Conservation (phyloP, 1,140 invertebrate genomes). For the Trinorchestia longiramus region DNA sequence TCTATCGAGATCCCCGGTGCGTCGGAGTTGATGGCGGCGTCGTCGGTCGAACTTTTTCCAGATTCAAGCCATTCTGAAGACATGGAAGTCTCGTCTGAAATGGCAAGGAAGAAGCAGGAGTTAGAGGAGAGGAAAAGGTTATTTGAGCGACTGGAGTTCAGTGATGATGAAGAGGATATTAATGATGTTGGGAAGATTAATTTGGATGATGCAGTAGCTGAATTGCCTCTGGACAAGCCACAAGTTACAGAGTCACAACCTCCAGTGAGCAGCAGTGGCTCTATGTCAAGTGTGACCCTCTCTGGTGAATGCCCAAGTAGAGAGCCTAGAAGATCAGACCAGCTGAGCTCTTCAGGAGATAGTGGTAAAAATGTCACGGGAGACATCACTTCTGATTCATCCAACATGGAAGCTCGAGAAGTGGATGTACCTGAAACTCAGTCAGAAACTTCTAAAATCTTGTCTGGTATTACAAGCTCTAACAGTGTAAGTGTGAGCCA, state of each 20-base stretch:
- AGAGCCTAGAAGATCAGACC: background rate
- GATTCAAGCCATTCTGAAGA: constrained; percentile 54
- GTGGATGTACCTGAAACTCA: background rate
- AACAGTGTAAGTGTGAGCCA: background rate
- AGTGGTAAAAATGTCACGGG: background rate
- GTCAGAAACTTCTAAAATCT: background rate
- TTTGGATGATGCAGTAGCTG: background rate
- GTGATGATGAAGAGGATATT: constrained; percentile 73
- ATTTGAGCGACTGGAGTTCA: constrained; percentile 62
- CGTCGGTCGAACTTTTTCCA: constrained; percentile 1
- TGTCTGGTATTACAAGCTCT: background rate
- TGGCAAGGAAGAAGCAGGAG: constrained; percentile 74
- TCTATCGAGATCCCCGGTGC: background rate
- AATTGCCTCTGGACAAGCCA: constrained; percentile 1
- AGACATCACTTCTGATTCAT: background rate
- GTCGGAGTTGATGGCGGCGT: background rate
- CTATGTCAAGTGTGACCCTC: background rate
- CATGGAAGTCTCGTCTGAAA: constrained; percentile 15
- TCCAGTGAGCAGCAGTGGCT: background rate
- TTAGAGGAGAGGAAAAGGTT: constrained; percentile 71
- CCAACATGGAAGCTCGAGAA: background rate
- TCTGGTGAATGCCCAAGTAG: background rate
- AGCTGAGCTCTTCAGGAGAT: background rate
- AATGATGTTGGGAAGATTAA: constrained; percentile 32
- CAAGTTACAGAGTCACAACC: background rate